A percentile compares a stretch with the other conserved stretches of the same genome.
Conservation (phyloP, 2,797 vertebrate genomes). For the Orientallactaga sibirica region DNA sequence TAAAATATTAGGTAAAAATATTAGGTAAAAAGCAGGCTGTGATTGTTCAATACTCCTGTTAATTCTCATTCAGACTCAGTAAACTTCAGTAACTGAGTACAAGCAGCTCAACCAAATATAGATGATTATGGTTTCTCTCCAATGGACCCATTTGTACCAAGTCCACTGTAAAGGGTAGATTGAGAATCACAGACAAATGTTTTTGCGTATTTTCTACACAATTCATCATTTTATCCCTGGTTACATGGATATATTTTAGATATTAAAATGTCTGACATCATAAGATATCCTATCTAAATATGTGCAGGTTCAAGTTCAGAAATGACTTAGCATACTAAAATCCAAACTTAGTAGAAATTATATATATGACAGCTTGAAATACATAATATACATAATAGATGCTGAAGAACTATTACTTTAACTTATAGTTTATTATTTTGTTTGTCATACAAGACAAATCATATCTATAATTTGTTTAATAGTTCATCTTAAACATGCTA, state of each 20-base stretch:
- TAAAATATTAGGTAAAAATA: no score
- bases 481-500: neutral
- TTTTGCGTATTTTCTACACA: neutral
- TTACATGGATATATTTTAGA: neutral
- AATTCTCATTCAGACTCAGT: neutral
- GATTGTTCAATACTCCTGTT: neutral
- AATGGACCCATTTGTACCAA: neutral
- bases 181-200: neutral
- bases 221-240: neutral
- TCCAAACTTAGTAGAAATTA: neutral
- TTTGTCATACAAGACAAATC: neutral
- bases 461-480: neutral
- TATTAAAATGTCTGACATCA: neutral
- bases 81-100: neutral
- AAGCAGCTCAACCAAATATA: neutral
- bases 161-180: neutral
- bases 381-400: neutral
- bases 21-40: neutral
- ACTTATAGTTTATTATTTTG: neutral
- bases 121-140: neutral
- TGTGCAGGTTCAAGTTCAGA: constrained; percentile 2
- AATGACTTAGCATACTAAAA: neutral
- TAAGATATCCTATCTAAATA: neutral
- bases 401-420: constrained; percentile 33
- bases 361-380: neutral